Evolutionary conservation across 1,140 invertebrate genomes (phyloP).

Genomic region (Ceratina australensis): DNA sequence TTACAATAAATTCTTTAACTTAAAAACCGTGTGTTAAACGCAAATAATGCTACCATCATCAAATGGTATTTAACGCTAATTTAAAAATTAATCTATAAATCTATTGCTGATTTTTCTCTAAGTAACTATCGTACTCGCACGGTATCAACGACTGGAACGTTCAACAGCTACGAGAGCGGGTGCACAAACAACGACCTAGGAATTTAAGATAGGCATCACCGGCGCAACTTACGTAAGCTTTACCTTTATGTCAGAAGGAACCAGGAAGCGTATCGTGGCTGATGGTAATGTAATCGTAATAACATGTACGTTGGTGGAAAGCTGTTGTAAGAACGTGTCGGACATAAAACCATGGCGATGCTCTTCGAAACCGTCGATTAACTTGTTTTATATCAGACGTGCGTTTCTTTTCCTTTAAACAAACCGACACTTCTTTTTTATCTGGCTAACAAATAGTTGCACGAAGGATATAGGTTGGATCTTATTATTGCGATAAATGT

Average conservation of each 20-base stretch:
- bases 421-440: no score
- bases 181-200: constrained; percentile 37
- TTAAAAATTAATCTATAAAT: no score
- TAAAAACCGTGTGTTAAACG: background rate
- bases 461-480: background rate
- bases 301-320: constrained; percentile 31
- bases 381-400: background rate
- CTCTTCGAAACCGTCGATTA: background rate
- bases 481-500: background rate
- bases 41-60: no score
- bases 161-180: constrained; percentile 6
- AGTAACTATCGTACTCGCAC: background rate
- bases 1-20: background rate
- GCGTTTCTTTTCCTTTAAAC: no score
- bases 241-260: constrained; percentile 45
- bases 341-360: background rate
- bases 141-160: constrained; percentile 22
- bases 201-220: constrained; percentile 43
- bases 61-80: no score
- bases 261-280: constrained; percentile 44
- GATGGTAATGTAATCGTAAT: constrained; percentile 43
- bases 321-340: constrained; percentile 4
- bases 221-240: constrained; percentile 35
- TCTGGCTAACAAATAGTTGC: background rate
- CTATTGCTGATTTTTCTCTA: background rate